Conservation (phyloP, 2,888 invertebrate species). For the Meiosimyza decipiens region DNA sequence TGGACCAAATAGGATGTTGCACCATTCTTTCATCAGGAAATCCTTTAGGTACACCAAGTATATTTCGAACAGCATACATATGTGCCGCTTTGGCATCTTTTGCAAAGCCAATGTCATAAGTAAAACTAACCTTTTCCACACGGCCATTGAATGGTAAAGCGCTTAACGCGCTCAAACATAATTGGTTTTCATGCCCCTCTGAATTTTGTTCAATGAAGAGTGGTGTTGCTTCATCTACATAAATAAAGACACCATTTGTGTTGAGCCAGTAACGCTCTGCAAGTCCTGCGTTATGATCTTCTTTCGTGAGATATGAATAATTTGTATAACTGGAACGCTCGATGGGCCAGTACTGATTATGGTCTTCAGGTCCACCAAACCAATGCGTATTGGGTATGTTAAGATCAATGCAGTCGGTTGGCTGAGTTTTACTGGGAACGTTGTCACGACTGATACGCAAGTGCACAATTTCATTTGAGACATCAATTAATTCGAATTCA, state of each 20-base stretch:
- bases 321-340: constrained; percentile 69
- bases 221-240: constrained; percentile 73
- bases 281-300: constrained; percentile 70
- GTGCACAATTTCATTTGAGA: constrained; percentile 52
- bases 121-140: constrained; percentile 60
- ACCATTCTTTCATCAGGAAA: constrained; percentile 75
- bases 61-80: constrained; percentile 71
- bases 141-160: constrained; percentile 68
- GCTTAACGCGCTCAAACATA: constrained; percentile 70
- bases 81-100: constrained; percentile 72
- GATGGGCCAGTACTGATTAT: constrained; percentile 73
- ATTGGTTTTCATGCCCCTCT: constrained; percentile 57
- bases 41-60: constrained; percentile 71
- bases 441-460: constrained; percentile 54
- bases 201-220: constrained; percentile 76
- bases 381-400: constrained; percentile 67
- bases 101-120: constrained; percentile 73
- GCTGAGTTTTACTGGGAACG: constrained; percentile 50
- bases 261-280: constrained; percentile 77
- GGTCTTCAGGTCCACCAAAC: constrained; percentile 74
- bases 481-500: constrained; percentile 53
- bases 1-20: constrained; percentile 86
- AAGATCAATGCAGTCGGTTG: constrained; percentile 59
- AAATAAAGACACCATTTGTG: constrained; percentile 74
- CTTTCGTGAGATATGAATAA: constrained; percentile 72